These are phyloP conservation scores for Patella caerulea DNA, from an alignment of 2,888 invertebrate genomes.

Conservation along the genomic window DNA sequence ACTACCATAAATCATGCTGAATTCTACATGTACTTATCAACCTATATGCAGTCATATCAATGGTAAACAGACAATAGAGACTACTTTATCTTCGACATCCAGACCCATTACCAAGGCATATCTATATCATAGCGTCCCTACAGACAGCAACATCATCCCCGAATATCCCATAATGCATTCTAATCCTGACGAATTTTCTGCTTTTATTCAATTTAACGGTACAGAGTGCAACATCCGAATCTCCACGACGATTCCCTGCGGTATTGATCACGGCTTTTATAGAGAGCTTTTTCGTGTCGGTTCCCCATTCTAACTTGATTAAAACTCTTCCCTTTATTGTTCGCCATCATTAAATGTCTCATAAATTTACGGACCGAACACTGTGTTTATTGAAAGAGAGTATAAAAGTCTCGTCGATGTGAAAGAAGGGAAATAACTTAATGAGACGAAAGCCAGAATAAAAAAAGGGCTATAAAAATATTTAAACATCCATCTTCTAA, in stretches of 20 bases:
- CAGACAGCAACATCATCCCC: constrained; percentile 3
- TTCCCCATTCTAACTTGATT: constrained; percentile 25
- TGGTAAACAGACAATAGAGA: background rate
- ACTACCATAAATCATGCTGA: no score
- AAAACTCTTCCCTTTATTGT: constrained; percentile 24
- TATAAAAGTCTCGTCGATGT: background rate
- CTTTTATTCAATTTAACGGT: constrained; percentile 30
- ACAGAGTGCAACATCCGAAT: constrained; percentile 21
- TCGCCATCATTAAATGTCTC: constrained; percentile 17
- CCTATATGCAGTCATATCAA: no score
- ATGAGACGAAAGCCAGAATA: background rate
- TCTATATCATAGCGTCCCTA: constrained; percentile 4
- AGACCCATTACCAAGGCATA: constrained; percentile 2
- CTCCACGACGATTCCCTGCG: constrained; percentile 17
- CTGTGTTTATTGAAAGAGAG: constrained; percentile 15
- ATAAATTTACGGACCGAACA: constrained; percentile 19
- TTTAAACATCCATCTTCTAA: no score
- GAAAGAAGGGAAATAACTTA: constrained; percentile 14
- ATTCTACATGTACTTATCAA: no score
- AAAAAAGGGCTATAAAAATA: no score
- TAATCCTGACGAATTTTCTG: constrained; percentile 30
- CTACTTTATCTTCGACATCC: constrained; percentile 4
- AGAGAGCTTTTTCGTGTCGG: constrained; percentile 27
- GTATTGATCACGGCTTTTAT: constrained; percentile 16
- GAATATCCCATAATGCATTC: constrained; percentile 20